Evolutionary conservation across 2,797 vertebrate genomes (phyloP).

Genomic region (Picus viridis): DNA sequence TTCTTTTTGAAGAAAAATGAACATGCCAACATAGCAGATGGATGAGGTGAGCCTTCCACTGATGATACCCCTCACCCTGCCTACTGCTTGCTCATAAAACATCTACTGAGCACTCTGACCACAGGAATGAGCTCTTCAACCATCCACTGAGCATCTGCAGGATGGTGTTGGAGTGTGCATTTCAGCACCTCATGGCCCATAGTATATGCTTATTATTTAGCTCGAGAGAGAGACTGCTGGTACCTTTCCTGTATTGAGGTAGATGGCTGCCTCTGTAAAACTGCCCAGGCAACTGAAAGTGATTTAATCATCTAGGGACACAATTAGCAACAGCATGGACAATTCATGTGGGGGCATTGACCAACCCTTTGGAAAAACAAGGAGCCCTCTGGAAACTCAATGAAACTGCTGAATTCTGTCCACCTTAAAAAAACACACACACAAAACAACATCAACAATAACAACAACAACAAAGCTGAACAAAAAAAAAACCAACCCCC

Average conservation of each 20-base stretch:
- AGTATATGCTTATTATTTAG: neutral
- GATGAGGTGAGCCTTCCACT: neutral
- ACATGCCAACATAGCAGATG: accelerated
- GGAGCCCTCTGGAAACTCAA: neutral
- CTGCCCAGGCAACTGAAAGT: neutral
- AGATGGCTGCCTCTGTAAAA: neutral
- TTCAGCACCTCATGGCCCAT: neutral
- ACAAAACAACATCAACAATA: no score
- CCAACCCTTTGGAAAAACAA: neutral
- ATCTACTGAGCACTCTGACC: neutral
- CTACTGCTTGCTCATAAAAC: neutral
- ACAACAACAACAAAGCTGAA: no score
- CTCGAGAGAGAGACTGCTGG: neutral
- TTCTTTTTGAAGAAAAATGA: neutral
- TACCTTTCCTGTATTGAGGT: neutral
- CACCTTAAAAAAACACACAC: neutral
- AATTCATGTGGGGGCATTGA: neutral
- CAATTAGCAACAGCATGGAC: neutral
- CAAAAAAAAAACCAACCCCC: no score
- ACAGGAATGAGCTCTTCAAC: neutral
- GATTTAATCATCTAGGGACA: neutral
- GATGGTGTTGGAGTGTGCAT: neutral
- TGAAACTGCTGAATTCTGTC: neutral
- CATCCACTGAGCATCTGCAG: neutral
- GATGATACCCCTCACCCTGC: neutral